These are phyloP conservation scores for Pyrrhia umbra DNA, from an alignment of 2,888 invertebrate genomes.

Conservation along the genomic window DNA sequence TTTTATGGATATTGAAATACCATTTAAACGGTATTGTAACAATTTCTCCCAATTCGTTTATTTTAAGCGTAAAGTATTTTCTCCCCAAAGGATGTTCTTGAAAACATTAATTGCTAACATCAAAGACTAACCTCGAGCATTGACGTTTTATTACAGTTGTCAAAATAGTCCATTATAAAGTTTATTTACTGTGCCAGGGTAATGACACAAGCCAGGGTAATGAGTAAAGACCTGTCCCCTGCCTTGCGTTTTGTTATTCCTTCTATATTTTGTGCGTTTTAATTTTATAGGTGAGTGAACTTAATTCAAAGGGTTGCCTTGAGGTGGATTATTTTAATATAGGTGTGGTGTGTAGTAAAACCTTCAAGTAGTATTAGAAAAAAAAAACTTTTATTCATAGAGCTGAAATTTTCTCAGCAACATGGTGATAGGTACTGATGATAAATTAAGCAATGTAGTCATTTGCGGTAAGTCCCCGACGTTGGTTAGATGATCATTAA, in stretches of 20 bases:
- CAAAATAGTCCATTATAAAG: constrained; percentile 54
- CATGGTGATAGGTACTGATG: no score
- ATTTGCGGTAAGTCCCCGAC: no score
- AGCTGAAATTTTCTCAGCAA: no score
- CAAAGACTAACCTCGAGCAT: constrained; percentile 44
- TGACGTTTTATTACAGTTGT: constrained; percentile 52
- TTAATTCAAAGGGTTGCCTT: constrained; percentile 30
- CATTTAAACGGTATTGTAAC: constrained; percentile 9
- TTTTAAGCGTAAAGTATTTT: constrained; percentile 4
- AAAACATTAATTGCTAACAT: constrained; percentile 49
- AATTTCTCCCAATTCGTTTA: constrained; percentile 2
- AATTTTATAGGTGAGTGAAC: constrained; percentile 57
- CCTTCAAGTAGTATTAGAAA: neutral
- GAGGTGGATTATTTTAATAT: constrained; percentile 37
- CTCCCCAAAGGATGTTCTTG: constrained; percentile 8
- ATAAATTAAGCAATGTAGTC: no score
- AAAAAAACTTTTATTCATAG: no score
- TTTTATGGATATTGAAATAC: constrained; percentile 29
- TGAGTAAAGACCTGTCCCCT: constrained; percentile 22
- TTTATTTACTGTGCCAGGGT: constrained; percentile 47
- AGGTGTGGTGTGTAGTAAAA: neutral
- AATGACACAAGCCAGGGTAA: constrained; percentile 33
- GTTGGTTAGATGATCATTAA: no score
- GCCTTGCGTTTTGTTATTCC: constrained; percentile 30
- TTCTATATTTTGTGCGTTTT: constrained; percentile 26